Evolutionary conservation across 2,888 invertebrate species (phyloP), one percentile per base, ranked within the genome.

Genomic region (Ophion ellenae): DNA sequence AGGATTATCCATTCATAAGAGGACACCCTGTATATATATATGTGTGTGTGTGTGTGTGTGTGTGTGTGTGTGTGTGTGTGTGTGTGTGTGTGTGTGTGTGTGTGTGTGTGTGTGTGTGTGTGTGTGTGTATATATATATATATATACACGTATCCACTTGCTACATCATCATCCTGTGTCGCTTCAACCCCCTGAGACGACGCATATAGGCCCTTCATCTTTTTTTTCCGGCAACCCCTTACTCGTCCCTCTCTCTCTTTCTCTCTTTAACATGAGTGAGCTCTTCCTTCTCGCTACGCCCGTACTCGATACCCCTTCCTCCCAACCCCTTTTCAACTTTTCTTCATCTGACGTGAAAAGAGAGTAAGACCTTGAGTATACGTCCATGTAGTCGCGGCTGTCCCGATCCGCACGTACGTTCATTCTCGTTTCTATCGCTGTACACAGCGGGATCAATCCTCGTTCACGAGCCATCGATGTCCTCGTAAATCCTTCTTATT

Each of bases 161-260:
- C 85, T 82, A 70, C 85, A 76, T 82, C 84, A 75, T 47, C 24
- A 63, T 57, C 57, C 69, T 71, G 20, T 71, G 82, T 76, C 75
- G 76, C 71, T 75, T 70, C 75, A 73, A 53, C 73, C 71, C 47
- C 75, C 57, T 45, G 57, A 75, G 78, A 36, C 70, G 74, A 67
- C 82, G 78, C 80, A 40, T 40, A 75, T 70, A 70, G 77, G 47
- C 71, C 77, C 86, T 76, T 70, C 81, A 83, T 76, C 73, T 81
- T 83, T 79, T 76, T 76, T 83, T 82, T 78, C 69, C 66, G 9
- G 40, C 40, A 40, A 40, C 40, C 40, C 40, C 7, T 70, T 78
- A 67, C 61, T 66, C 67, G 81, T 87, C 84, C 84, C 87, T 88
- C 87, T 80, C 87, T 73, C 66, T 67, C 36, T 81, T 57, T 45